Evolutionary conservation across 2,113 vertebrate genomes (phyloP), one percentile per base, ranked within the genome.

Genomic region (Tyto alba): DNA sequence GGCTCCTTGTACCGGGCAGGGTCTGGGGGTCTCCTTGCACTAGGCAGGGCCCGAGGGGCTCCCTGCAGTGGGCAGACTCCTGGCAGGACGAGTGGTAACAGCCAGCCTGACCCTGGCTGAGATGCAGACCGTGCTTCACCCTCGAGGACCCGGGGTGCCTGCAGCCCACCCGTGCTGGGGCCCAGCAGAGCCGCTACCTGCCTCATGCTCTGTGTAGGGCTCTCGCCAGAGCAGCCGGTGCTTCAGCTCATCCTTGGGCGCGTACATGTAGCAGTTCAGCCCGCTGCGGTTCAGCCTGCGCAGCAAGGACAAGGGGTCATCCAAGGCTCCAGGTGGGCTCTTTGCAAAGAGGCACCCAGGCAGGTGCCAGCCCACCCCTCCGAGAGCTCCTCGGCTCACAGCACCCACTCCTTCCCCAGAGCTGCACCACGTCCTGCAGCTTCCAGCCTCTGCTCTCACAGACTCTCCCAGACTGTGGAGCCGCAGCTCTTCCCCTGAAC

Each of bases 171-270:
- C 45, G 0, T 6, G 1, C 30, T 3, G 50, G 95, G 74, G 55
- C 78, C 85, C 94, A 84, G 73, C 90, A 87, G 95, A 95, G 89
- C 69, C 69, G 5, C 50, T 97, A 99, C 99, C 98, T 96, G 99
- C 98, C 94, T 99, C 99, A 29, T 98, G 98, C 16, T 98, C 96
- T 27, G 98, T 98, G 96, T 99, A 99, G 80, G 98, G 98, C 97
- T 99, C 99, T 78, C 99, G 97, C 99, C 99, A 99, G 82, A 99
- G 80, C 93, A 99, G 97, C 41, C 99, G 97, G 97, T 99, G 99
- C 93, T 99, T 99, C 87, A 99, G 98, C 96, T 99, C 99, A 3
- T 99, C 99, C 97, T 99, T 99, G 55, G 99, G 98, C 0, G 98
- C 98, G 0, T 99, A 99, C 95, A 99, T 96, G 96, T 99, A 99